Evolutionary conservation across 1,140 invertebrate species (phyloP).

Genomic region (Chymomyza costata): DNA sequence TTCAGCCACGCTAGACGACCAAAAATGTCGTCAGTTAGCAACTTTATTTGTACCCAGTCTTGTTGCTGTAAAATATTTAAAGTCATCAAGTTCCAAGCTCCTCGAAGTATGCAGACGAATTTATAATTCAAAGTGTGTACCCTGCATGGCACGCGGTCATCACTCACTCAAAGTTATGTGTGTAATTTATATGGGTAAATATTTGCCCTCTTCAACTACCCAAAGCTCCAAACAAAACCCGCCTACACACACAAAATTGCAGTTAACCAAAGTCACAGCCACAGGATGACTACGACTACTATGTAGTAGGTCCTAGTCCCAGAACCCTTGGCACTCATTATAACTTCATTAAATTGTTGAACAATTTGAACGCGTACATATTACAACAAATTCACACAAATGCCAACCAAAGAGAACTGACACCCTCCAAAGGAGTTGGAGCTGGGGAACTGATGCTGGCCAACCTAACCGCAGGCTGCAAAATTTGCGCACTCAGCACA

Average conservation of each 20-base stretch:
- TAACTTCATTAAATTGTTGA: conserved; percentile 62
- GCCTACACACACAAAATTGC: not conserved
- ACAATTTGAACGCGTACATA: too few relatives aligned
- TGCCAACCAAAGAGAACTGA: too few relatives aligned
- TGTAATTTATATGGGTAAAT: conserved; percentile 68
- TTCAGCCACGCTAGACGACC: too few relatives aligned
- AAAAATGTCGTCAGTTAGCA: too few relatives aligned
- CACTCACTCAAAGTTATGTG: conserved; percentile 45
- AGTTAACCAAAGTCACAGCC: conserved; percentile 18
- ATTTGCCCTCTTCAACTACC: conserved; percentile 37
- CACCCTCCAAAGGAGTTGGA: too few relatives aligned
- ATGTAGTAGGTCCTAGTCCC: conserved; percentile 8
- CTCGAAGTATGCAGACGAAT: too few relatives aligned
- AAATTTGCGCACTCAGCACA: conserved; percentile 46
- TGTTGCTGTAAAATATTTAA: conserved; percentile 31
- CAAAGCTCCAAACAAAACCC: conserved; percentile 7
- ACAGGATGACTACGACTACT: not conserved
- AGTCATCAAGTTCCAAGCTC: too few relatives aligned
- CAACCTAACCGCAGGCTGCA: too few relatives aligned
- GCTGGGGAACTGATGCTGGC: too few relatives aligned
- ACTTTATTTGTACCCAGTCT: too few relatives aligned
- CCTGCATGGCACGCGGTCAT: conserved; percentile 28
- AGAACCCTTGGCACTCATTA: conserved; percentile 46
- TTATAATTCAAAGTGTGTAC: conserved; percentile 62
- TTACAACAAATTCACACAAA: not conserved